phyloP scores from a whole-genome alignment of 2,888 invertebrate genomes.

The Mactromeris polynyma region DNA sequence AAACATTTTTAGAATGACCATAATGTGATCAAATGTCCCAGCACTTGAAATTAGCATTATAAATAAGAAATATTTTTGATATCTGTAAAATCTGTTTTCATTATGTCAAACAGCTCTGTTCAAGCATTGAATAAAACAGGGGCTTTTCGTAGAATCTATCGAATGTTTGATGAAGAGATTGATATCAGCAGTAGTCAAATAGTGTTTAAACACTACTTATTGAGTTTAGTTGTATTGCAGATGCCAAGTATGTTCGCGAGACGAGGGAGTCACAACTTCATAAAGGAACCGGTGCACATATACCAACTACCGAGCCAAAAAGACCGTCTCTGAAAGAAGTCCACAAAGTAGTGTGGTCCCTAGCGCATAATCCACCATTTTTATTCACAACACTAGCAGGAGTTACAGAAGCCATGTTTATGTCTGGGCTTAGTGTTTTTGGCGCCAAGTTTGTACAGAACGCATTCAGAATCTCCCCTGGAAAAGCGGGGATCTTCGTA shows the following conservation, averaged over 20 bases:
- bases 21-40: too few relatives aligned
- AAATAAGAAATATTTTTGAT: too few relatives aligned
- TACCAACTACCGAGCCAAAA: slow-evolving; percentile 33
- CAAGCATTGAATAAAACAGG: too few relatives aligned
- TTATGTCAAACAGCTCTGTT: too few relatives aligned
- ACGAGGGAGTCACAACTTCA: slow-evolving; percentile 77
- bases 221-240: slow-evolving; percentile 52
- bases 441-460: slow-evolving; percentile 92
- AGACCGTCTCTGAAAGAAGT: slow-evolving; percentile 54
- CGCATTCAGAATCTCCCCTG: slow-evolving; percentile 91
- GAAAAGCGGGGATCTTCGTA: slow-evolving; percentile 90
- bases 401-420: slow-evolving; percentile 88
- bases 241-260: slow-evolving; percentile 71
- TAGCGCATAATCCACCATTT: slow-evolving; percentile 86
- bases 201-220: too few relatives aligned
- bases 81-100: too few relatives aligned
- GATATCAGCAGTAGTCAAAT: too few relatives aligned
- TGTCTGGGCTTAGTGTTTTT: slow-evolving; percentile 90
- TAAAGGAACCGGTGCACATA: slow-evolving; percentile 46
- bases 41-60: too few relatives aligned
- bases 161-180: too few relatives aligned
- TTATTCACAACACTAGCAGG: slow-evolving; percentile 91
- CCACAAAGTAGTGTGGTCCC: slow-evolving; percentile 58
- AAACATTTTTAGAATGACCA: too few relatives aligned
- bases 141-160: too few relatives aligned